These are phyloP conservation scores for Spea bombifrons DNA, from an alignment of 2,113 vertebrate species.

Conservation along the genomic window DNA sequence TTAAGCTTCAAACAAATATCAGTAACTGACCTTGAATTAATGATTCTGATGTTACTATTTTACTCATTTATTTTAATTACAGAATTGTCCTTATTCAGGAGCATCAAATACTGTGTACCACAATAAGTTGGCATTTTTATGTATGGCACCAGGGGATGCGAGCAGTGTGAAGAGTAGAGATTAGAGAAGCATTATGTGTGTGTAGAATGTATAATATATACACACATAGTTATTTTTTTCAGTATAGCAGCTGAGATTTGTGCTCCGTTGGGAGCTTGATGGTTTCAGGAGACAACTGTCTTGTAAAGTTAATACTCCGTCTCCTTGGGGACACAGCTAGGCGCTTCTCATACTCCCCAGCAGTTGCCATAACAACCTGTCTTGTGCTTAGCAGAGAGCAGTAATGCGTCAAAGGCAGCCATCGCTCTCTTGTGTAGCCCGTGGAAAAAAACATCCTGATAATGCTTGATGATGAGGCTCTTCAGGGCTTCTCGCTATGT, in stretches of 20 bases:
- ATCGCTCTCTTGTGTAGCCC: slow-evolving; percentile 3
- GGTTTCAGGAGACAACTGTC: neutral
- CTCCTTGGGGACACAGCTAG: neutral
- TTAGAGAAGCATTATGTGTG: neutral
- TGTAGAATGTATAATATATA: too few species aligned
- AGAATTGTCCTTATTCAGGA: neutral
- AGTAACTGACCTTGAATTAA: slow-evolving; percentile 16
- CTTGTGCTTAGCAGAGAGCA: neutral
- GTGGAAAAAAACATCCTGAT: neutral
- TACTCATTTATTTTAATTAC: slow-evolving; percentile 3
- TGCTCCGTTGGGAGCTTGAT: slow-evolving; percentile 2
- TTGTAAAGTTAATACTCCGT: neutral
- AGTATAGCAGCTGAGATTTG: neutral
- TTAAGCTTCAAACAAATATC: slow-evolving; percentile 20
- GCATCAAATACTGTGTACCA: neutral
- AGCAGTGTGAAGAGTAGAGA: neutral
- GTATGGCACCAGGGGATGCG: slow-evolving; percentile 9
- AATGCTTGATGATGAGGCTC: slow-evolving; percentile 9
- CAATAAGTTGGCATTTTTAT: slow-evolving; percentile 23
- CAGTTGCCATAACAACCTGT: slow-evolving; percentile 2
- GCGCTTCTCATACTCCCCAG: slow-evolving; percentile 1
- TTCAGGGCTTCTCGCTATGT: neutral
- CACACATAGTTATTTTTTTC: too few species aligned
- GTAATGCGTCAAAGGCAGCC: neutral
- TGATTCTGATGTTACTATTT: neutral